phyloP scores from a whole-genome alignment of 2,113 vertebrate genomes.

The Toxotes chatareus region DNA sequence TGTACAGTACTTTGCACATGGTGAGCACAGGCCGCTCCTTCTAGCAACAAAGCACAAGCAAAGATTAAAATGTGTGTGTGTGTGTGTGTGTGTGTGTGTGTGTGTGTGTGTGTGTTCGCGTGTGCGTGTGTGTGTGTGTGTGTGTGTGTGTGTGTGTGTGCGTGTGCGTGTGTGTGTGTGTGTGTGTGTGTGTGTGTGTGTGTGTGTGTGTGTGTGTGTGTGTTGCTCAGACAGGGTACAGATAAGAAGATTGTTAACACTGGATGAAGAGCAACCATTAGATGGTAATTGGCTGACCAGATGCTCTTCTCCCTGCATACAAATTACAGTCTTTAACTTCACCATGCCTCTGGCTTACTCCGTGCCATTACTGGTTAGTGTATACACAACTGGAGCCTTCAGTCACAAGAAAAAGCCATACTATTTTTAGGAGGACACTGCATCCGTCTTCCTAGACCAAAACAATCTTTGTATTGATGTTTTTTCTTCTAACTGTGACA shows the following conservation, averaged over 20 bases:
- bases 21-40: constrained; percentile 28
- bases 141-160: too few relatives aligned
- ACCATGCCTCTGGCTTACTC: constrained; percentile 42
- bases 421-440: constrained; percentile 1
- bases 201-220: constrained; percentile 21
- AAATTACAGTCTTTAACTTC: constrained; percentile 74
- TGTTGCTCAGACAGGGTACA: constrained; percentile 39
- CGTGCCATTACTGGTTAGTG: constrained; percentile 36
- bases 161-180: constrained; percentile 17
- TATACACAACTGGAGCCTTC: constrained; percentile 36
- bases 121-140: constrained; percentile 12
- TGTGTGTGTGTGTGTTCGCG: constrained; percentile 20
- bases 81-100: constrained; percentile 17
- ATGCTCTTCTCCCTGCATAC: constrained; percentile 67
- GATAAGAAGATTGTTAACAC: constrained; percentile 65
- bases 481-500: constrained; percentile 10
- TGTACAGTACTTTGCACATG: constrained; percentile 53
- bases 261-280: constrained; percentile 73
- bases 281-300: constrained; percentile 73
- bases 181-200: constrained; percentile 4
- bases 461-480: not conserved
- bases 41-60: constrained; percentile 39
- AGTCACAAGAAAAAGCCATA: constrained; percentile 21
- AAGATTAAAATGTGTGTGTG: constrained; percentile 39
- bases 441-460: not conserved